Evolutionary conservation across 2,797 vertebrate species (phyloP).

Genomic region (Micropoecilia bifurca): DNA sequence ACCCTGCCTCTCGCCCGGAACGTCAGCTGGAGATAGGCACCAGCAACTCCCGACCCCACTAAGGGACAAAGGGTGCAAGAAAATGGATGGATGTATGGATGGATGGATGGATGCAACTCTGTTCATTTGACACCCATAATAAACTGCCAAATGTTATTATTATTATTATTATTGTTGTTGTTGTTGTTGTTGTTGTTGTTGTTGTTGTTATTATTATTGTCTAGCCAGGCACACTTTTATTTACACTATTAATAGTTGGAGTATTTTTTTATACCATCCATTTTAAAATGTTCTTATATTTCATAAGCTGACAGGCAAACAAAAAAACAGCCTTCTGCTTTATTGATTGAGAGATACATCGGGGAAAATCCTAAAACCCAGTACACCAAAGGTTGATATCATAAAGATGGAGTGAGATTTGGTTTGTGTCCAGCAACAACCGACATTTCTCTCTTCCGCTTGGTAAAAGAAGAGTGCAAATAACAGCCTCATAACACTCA

Average conservation of each 20-base stretch:
- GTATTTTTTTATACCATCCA: not conserved
- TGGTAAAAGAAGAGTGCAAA: not conserved
- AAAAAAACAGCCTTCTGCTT: not conserved
- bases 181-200: slow-evolving; percentile 7
- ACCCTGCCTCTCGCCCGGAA: no score
- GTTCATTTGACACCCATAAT: slow-evolving; percentile 26
- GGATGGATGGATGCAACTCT: no score
- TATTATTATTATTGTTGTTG: slow-evolving; percentile 9
- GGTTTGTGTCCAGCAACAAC: not conserved
- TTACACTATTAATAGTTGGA: not conserved
- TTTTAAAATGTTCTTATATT: not conserved
- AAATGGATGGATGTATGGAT: no score
- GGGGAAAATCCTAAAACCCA: not conserved
- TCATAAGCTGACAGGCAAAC: not conserved
- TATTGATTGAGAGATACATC: not conserved
- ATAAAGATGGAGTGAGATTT: not conserved
- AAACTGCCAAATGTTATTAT: slow-evolving; percentile 35
- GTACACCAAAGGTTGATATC: not conserved
- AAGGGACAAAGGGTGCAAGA: no score
- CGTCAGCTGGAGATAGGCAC: no score
- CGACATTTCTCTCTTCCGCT: not conserved
- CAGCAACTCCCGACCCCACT: no score
- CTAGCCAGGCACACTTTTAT: not conserved
- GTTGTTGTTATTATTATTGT: not conserved
- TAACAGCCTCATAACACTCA: not conserved